phyloP scores from a whole-genome alignment of 2,797 vertebrate genomes.

The Silurus lanzhouensis region DNA sequence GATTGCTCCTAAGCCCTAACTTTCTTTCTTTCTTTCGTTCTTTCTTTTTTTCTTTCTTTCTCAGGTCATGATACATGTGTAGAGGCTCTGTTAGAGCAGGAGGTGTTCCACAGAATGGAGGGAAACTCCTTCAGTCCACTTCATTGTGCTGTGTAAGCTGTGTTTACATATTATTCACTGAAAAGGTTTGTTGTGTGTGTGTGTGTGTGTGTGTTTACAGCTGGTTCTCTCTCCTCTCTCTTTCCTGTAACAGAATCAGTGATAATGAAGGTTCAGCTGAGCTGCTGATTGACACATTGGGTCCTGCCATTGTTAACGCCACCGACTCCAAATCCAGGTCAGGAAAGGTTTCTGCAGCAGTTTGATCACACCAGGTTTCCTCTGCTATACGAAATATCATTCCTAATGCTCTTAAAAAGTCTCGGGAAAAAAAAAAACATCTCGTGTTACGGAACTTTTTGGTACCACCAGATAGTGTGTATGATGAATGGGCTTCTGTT shows the following conservation, averaged over 20 bases:
- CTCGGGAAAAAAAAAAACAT: no score
- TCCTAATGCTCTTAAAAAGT: no score
- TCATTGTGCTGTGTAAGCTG: slow-evolving; percentile 96
- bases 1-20: no score
- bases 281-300: slow-evolving; percentile 90
- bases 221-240: slow-evolving; percentile 30
- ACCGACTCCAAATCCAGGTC: slow-evolving; percentile 93
- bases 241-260: slow-evolving; percentile 81
- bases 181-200: not conserved
- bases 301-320: slow-evolving; percentile 83
- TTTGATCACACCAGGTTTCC: no score
- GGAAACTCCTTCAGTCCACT: slow-evolving; percentile 94
- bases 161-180: not conserved
- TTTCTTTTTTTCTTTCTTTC: no score
- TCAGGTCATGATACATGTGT: slow-evolving; percentile 94
- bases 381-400: no score
- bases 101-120: slow-evolving; percentile 85
- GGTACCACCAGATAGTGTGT: no score
- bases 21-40: no score
- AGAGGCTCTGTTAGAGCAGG: slow-evolving; percentile 90
- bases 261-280: slow-evolving; percentile 94
- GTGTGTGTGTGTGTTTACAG: not conserved
- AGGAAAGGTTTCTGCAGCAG: slow-evolving; percentile 44
- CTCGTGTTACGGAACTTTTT: no score
- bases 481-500: no score